These are phyloP conservation scores for Aeoliscus strigatus DNA, from an alignment of 2,797 vertebrate genomes.

Conservation along the genomic window DNA sequence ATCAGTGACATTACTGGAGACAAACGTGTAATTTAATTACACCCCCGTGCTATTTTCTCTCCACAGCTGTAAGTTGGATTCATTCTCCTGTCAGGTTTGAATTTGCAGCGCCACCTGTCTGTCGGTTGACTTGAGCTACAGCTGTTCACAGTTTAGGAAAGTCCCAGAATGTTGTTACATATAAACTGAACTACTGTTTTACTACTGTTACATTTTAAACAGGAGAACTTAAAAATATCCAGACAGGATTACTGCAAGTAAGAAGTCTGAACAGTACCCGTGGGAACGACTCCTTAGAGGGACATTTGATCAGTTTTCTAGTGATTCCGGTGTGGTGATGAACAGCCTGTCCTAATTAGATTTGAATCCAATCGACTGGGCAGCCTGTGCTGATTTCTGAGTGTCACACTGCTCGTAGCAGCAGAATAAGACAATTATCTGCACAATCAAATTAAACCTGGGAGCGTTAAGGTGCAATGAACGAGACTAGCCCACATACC, in stretches of 20 bases:
- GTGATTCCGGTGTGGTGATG: constrained; percentile 20
- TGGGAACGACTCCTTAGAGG: constrained; percentile 42
- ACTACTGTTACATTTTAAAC: too few relatives aligned
- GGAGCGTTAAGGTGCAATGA: constrained; percentile 34
- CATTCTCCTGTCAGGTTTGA: too few relatives aligned
- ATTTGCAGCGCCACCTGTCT: too few relatives aligned
- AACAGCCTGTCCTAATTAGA: constrained; percentile 54
- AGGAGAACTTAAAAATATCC: constrained; percentile 30
- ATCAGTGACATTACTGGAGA: too few relatives aligned
- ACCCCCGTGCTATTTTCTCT: too few relatives aligned
- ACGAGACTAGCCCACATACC: too few relatives aligned
- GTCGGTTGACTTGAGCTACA: too few relatives aligned
- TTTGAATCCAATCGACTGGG: constrained; percentile 36
- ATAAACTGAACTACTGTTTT: too few relatives aligned
- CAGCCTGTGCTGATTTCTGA: constrained; percentile 20
- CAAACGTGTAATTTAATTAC: too few relatives aligned
- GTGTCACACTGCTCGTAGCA: constrained; percentile 26
- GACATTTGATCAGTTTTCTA: constrained; percentile 24
- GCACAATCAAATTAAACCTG: constrained; percentile 38
- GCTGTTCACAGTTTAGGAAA: too few relatives aligned
- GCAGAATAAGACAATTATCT: constrained; percentile 43
- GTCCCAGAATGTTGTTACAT: too few relatives aligned
- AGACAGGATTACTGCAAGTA: constrained; percentile 27
- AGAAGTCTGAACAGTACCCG: constrained; percentile 21
- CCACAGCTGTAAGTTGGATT: too few relatives aligned